Evolutionary conservation across 2,888 invertebrate species (phyloP), one percentile per base, ranked within the genome.

Genomic region (Trachelus troglodyta): DNA sequence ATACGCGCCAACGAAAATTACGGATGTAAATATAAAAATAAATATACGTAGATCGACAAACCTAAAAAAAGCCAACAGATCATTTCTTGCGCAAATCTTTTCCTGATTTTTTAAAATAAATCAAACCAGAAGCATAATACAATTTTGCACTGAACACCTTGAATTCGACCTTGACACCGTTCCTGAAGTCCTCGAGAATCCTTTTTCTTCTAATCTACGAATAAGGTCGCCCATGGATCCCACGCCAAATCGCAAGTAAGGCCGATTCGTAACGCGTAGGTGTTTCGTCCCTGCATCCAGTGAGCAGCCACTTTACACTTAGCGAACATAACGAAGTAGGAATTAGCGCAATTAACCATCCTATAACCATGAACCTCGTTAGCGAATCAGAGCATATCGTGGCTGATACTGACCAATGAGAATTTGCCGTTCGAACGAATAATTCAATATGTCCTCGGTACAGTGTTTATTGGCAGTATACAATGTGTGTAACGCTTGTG

Each of bases 341-440:
- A n/a, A 71, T 71, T 71, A 71, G n/a, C 71, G 81, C 84, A 85
- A 85, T 85, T 85, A 85, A 84, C 83, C 75, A 81, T 81, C 80
- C 76, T 11, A 31, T 71, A 31, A 9, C 71, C 31, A 31, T 30
- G 74, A 74, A 78, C 79, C 83, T 86, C 81, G 86, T 86, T 86
- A 85, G 77, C 83, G 81, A 84, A 87, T 84, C 85, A 76, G 85
- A 85, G 83, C 85, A 78, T 81, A 81, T 81, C 85, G 85, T 79
- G 81, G 81, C 79, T 85, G 81, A 82, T 76, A 80, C 79, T 37
- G 81, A 31, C 82, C 80, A 83, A 84, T 85, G 79, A 81, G 77
- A 80, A 78, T 33, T 71, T 0, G 31, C 71, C 71, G 71, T 71
- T 71, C 31, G 4, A n/a, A 12, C 71, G 71, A 11, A 31, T 30